phyloP scores from a whole-genome alignment of 2,113 vertebrate species.

The human region GRCh38 chr1:2540001-2540500 shows the following conservation, averaged over 20 bases:
- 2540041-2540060: background rate
- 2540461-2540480: background rate
- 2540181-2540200: too few species aligned
- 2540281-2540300: too few species aligned
- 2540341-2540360: background rate
- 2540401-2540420: background rate
- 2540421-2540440: rapidly evolving
- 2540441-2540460: background rate
- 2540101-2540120: background rate
- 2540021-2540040: too few species aligned
- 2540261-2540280: too few species aligned
- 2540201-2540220: background rate
- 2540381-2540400: background rate
- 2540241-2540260: background rate
- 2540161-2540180: too few species aligned
- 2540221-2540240: background rate
- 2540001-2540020: too few species aligned
- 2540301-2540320: background rate
- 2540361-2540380: too few species aligned
- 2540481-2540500: background rate
- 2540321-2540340: background rate
- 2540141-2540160: background rate
- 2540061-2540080: background rate
- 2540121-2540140: background rate
- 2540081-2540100: background rate